Conservation (phyloP, 2,113 vertebrate species). For the Notiomystis cincta region DNA sequence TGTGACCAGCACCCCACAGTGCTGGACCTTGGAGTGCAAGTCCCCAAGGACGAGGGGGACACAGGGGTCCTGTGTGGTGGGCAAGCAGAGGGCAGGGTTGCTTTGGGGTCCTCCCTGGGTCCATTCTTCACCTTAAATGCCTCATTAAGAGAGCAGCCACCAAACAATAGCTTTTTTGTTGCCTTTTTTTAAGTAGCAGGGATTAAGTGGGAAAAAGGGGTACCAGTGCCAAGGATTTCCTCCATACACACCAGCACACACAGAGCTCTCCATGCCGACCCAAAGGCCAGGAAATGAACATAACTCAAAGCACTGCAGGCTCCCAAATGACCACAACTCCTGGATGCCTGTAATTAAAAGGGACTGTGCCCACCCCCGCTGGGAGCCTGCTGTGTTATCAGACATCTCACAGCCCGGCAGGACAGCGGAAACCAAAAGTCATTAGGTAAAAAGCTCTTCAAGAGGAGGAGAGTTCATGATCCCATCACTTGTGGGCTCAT, state of each 20-base stretch:
- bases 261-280: not conserved
- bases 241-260: not conserved
- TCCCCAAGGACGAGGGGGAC: rapidly evolving
- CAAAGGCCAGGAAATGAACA: rapidly evolving
- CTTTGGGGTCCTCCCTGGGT: not conserved
- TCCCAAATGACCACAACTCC: not conserved
- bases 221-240: not conserved
- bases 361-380: rapidly evolving
- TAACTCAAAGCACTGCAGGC: rapidly evolving
- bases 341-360: not conserved
- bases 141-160: not conserved
- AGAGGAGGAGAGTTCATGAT: not conserved
- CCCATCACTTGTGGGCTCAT: not conserved
- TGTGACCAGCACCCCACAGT: rapidly evolving
- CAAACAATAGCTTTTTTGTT: not conserved
- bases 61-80: not conserved
- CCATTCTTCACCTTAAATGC: not conserved
- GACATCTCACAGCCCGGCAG: rapidly evolving
- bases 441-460: not conserved
- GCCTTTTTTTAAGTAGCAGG: not conserved
- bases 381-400: not conserved
- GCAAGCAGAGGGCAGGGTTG: not conserved
- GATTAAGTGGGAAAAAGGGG: not conserved
- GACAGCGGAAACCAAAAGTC: not conserved
- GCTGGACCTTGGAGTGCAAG: rapidly evolving